phyloP scores from a whole-genome alignment of 2,113 vertebrate genomes.

The Prunella fulvescens region DNA sequence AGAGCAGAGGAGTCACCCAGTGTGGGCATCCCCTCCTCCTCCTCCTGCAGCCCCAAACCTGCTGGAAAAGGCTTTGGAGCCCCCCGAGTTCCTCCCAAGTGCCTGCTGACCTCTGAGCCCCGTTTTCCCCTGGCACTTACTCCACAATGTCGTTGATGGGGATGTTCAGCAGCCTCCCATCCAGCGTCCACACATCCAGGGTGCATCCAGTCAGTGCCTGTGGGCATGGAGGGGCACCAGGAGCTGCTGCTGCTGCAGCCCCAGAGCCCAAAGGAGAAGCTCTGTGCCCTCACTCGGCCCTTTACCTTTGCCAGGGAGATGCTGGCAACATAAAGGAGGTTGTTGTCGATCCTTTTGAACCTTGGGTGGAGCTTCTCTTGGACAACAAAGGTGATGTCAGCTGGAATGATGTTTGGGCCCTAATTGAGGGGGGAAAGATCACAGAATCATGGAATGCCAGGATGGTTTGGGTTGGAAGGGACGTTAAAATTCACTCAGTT shows the following conservation, averaged over 20 bases:
- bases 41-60: neutral
- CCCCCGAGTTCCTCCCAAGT: neutral
- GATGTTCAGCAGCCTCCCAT: constrained; percentile 85
- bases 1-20: rapidly evolving
- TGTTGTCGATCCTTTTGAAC: constrained; percentile 74
- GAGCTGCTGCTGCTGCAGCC: neutral
- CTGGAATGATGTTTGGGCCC: constrained; percentile 90
- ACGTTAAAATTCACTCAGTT: neutral
- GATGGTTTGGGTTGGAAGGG: neutral
- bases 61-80: neutral
- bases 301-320: constrained; percentile 85
- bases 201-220: constrained; percentile 90
- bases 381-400: constrained; percentile 89
- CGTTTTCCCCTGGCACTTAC: constrained; percentile 68
- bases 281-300: neutral
- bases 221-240: rapidly evolving
- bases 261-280: rapidly evolving
- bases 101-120: rapidly evolving
- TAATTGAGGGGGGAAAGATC: neutral
- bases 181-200: constrained; percentile 84
- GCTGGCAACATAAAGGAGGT: constrained; percentile 75
- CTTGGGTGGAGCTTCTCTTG: constrained; percentile 83
- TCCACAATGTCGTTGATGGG: constrained; percentile 91
- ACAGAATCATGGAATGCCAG: neutral
- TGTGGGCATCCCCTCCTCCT: neutral